Evolutionary conservation across 2,113 vertebrate species (phyloP), one percentile per base, ranked within the genome.

Genomic region (Paracanthobrama guichenoti): DNA sequence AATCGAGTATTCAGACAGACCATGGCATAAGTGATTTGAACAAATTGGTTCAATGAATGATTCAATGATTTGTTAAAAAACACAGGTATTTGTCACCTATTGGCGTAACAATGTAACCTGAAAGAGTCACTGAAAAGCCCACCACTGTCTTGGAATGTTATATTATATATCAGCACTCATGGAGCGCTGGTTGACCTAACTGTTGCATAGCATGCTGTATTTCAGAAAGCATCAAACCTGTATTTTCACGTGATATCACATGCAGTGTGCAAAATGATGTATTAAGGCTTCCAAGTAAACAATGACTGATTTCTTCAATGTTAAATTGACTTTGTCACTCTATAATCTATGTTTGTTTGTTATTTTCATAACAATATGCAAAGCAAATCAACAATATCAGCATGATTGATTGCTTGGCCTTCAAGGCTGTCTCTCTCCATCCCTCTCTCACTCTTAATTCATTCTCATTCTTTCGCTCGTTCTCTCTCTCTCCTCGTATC

Each of bases 261-360:
- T 79, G 26, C 1, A 72, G 22, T 14, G 39, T 11, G 39, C 22
- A 6, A 24, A 44, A 24, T 46, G n/a, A 72, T 46, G 66, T 31
- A 22, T 69, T 39, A 69, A 69, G 10, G 2, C 69, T 46, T 46
- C n/a, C 42, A 46, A 48, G 3, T 46, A 16, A 69, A 69, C 20
- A 2, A 5, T 69, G 69, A 73, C 69, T 26, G 69, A 73, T 60
- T 77, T 84, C 85, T 88, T 90, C 89, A 39, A 62, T 87, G 87
- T 89, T 67, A 84, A 81, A 13, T 16, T 26, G 48, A 81, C 48
- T 81, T 75, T 69, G 76, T 86, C 77, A 69, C 72, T 50, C 11
- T 62, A 16, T 78, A 66, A 73, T 84, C 69, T 84, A 69, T 79
- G 44, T 85, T 60, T 79, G 57, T 79, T 62, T 62, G n/a, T 46